Base-by-base conservation (phyloP, 2,797 vertebrate species). In the Sebastolobus altivelis region DNA sequence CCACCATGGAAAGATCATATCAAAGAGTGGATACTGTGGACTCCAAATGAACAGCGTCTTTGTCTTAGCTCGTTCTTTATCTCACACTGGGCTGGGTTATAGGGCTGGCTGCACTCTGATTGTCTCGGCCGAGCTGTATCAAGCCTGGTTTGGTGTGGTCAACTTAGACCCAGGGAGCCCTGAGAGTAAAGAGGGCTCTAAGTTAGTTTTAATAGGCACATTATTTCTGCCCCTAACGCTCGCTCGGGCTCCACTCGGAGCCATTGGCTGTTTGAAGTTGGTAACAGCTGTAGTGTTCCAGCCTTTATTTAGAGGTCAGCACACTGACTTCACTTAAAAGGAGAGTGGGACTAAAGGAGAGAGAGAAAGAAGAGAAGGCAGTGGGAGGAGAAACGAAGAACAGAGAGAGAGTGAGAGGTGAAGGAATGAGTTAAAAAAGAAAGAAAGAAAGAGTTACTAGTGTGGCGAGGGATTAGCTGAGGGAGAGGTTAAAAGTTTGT, bases 221-320 rank as follows among this genome's bases (percentile, higher is more conserved):
- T 95, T 96, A 95, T 93, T 91, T 92, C 92, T 89, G 86, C 90
- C 92, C 92, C 89, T 76, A 88, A 90, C 87, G 89, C 89, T 89
- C 83, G 71, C 86, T 88, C 82, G 81, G 88, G 82, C 93, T 93
- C 87, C 86, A 89, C 84, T 94, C 82, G 77, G 88, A 92, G 90
- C 87, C 87, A 88, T 78, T 90, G 90, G 91, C 87, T 87, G 93
- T 95, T 95, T 95, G 96, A 96, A 96, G 95, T 94, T 85, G 80
- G 92, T 93, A 95, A 95, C 95, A 96, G 95, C 94, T 95, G 95
- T 94, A 94, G 91, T 93, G 94, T 94, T 95, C 92, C 87, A 95
- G 94, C 90, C 90, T 95, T 95, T 95, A 95, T 95, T 95, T 95
- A 95, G 95, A 96, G 95, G 95, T 96, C 96, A 96, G 90, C 90